Conservation (phyloP, 2,113 vertebrate genomes). For the Oplegnathus fasciatus region DNA sequence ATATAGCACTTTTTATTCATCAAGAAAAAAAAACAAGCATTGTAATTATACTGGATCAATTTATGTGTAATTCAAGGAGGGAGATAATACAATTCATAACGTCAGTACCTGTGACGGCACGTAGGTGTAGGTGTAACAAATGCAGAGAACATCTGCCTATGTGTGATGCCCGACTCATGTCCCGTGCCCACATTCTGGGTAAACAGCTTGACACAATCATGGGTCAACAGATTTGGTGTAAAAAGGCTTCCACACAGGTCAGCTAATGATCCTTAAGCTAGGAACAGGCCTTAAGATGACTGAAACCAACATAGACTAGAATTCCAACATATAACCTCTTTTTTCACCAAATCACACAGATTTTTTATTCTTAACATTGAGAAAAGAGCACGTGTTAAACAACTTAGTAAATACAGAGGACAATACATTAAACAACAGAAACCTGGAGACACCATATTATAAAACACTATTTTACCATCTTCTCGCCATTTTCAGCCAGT, state of each 20-base stretch:
- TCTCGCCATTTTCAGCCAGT: neutral
- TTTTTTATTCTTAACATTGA: neutral
- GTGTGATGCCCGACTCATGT: neutral
- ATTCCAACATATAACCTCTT: neutral
- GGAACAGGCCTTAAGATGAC: neutral
- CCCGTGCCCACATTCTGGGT: neutral
- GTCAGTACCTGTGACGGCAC: neutral
- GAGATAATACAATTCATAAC: conserved; percentile 2
- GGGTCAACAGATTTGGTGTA: conserved; percentile 2
- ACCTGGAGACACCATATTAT: no score
- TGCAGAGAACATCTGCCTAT: neutral
- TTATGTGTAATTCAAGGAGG: neutral
- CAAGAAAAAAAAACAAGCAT: conserved; percentile 18
- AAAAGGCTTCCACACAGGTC: neutral
- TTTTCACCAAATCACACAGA: neutral
- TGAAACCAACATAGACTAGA: neutral
- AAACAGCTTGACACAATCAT: neutral
- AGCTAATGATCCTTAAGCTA: neutral
- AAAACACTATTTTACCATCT: neutral
- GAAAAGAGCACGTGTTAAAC: no score
- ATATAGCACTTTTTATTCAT: conserved; percentile 1
- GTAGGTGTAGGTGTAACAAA: neutral
- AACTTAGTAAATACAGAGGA: no score
- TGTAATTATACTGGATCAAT: conserved; percentile 1
- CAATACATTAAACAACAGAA: no score